phyloP scores from a whole-genome alignment of 2,113 vertebrate genomes.

The Nicator chloris region DNA sequence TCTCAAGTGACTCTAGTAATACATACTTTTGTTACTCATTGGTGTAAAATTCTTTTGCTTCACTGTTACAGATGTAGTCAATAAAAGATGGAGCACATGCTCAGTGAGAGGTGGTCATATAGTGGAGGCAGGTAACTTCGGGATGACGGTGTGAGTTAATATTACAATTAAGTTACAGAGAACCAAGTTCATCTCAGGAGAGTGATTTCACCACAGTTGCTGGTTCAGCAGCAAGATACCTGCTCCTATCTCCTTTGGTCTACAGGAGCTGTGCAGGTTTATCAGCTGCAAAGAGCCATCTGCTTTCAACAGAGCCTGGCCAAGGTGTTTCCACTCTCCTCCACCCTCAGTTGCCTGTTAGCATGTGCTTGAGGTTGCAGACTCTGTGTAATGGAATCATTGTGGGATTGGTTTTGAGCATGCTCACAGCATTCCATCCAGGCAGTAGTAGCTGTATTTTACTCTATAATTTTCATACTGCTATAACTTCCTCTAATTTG shows the following conservation, averaged over 20 bases:
- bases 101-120: fast-evolving
- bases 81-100: not conserved
- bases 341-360: not conserved
- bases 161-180: not conserved
- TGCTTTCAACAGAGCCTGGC: not conserved
- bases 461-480: not conserved
- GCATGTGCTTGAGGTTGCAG: not conserved
- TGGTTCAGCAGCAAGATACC: not conserved
- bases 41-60: not conserved
- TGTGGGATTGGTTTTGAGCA: not conserved
- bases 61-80: not conserved
- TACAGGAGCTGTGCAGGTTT: not conserved
- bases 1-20: not conserved
- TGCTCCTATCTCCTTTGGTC: not conserved
- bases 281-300: not conserved
- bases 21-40: not conserved
- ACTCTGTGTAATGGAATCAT: not conserved
- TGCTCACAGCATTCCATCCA: not conserved
- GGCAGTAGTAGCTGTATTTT: not conserved
- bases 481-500: not conserved
- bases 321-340: not conserved
- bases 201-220: not conserved
- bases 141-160: not conserved
- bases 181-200: not conserved
- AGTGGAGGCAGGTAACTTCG: not conserved